Conservation (phyloP, 2,113 vertebrate species). For the Stigmatopora nigra region DNA sequence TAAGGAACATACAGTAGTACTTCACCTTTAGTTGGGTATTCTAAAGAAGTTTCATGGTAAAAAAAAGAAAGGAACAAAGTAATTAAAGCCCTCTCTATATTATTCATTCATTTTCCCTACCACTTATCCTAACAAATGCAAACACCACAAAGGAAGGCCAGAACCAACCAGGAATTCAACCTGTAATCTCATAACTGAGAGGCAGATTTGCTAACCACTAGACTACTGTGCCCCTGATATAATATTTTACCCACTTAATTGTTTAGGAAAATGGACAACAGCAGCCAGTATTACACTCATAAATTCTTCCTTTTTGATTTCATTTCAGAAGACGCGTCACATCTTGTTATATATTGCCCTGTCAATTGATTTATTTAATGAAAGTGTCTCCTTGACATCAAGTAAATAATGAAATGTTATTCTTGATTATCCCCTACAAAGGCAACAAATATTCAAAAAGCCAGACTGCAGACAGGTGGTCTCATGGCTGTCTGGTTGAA, state of each 20-base stretch:
- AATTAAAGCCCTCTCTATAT: neutral
- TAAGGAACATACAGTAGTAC: neutral
- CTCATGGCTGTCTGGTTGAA: constrained; percentile 10
- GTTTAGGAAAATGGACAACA: neutral
- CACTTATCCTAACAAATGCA: no score
- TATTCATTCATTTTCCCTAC: no score
- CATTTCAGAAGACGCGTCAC: constrained; percentile 30
- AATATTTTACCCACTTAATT: neutral
- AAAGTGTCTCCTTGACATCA: constrained; percentile 24
- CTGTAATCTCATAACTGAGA: no score
- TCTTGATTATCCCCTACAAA: constrained; percentile 3
- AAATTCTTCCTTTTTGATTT: constrained; percentile 6
- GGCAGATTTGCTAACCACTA: no score
- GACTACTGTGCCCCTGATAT: no score
- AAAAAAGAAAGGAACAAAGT: neutral
- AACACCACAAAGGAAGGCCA: no score
- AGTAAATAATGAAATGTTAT: constrained; percentile 14
- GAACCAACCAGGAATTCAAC: no score
- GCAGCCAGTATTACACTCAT: constrained; percentile 5
- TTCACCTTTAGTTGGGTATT: neutral
- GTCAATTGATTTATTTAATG: constrained; percentile 29
- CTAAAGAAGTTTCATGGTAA: neutral
- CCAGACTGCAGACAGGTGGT: constrained; percentile 8
- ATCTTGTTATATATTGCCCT: constrained; percentile 34
- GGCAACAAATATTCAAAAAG: constrained; percentile 11